These are phyloP conservation scores for Dysdera silvatica DNA, from an alignment of 1,140 invertebrate genomes.

Conservation along the genomic window DNA sequence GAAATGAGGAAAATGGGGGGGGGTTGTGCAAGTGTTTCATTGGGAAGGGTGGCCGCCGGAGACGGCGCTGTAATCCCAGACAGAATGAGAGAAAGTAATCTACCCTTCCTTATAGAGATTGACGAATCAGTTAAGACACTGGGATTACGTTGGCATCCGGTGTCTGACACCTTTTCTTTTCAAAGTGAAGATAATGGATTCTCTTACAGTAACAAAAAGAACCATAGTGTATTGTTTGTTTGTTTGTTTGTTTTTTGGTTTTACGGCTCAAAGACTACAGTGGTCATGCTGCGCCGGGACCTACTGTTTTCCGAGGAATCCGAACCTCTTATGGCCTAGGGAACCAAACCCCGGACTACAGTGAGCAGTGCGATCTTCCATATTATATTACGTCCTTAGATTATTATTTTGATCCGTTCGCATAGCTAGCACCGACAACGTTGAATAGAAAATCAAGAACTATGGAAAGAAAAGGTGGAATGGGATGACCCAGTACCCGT, in stretches of 20 bases:
- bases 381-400: no score
- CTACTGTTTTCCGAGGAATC: conserved; percentile 24
- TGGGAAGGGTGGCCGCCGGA: no score
- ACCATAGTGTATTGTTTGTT: background rate
- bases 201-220: background rate
- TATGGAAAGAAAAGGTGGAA: conserved; percentile 36
- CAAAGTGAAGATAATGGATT: background rate
- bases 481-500: conserved; percentile 41
- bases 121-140: conserved; percentile 17
- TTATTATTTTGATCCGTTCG: conserved; percentile 42
- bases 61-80: no score
- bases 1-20: background rate
- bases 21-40: no score
- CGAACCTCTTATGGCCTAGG: background rate
- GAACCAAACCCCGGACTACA: conserved; percentile 33
- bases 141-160: conserved; percentile 27
- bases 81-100: background rate
- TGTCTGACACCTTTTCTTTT: no score
- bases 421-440: conserved; percentile 40
- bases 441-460: conserved; percentile 42
- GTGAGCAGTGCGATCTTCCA: conserved; percentile 33
- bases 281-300: background rate
- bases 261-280: no score
- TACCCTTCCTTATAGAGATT: background rate
- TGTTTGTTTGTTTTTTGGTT: no score